Evolutionary conservation across 2,113 vertebrate genomes (phyloP), one percentile per base, ranked within the genome.

Genomic region (Heliornis fulica): DNA sequence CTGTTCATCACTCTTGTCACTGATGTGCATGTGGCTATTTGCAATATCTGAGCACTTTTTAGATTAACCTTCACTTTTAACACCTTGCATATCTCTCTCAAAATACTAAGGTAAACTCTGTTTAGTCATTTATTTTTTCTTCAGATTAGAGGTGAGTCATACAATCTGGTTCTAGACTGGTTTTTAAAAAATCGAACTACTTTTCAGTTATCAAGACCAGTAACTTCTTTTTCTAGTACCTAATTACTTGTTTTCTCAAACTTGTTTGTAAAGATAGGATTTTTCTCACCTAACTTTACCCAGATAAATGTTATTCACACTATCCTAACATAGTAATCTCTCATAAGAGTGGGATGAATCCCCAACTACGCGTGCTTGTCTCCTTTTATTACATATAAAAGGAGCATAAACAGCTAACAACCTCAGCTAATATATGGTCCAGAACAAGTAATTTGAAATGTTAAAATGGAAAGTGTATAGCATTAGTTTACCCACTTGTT

Each of bases 101-200:
- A 74, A 94, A 63, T 60, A 64, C 26, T 78, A 41, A 48, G 54
- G 22, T 57, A 46, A 77, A 40, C 59, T 36, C 68, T 83, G 66
- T 83, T 94, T 63, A 94, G 64, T 90, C 60, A 90, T 31, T 74
- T 96, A 69, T 56, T 85, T 96, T n/a, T 94, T 64, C 56, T 94
- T 92, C 64, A 68, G 51, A 76, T 69, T 82, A 89, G 10, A 83
- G 48, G 68, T 86, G 72, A 96, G 56, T 92, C 88, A 95, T 13
- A 74, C 63, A 83, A 92, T 57, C 64, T 81, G 82, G 40, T 88
- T 72, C 19, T 21, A 92, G 59, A 72, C 19, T 79, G 16, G 7
- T 82, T 72, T 77, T 63, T 2, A 8, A 75, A 85, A 89, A 71
- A 82, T 11, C 31, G 79, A 82, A 77, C 34, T 77, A 90, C 28